Base-by-base conservation (phyloP, 2,888 invertebrate species). In the Chrysodeixis includens region DNA sequence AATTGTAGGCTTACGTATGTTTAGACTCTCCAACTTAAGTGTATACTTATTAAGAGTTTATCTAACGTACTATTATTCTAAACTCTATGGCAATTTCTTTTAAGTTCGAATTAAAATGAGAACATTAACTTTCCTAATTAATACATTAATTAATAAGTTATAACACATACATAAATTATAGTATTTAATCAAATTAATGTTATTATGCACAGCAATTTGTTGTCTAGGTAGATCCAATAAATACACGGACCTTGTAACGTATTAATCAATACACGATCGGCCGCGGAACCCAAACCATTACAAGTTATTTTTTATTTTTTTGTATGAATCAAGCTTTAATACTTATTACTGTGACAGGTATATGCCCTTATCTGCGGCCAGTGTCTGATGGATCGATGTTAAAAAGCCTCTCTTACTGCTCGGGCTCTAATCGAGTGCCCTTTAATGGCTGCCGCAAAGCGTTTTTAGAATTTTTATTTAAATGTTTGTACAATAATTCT, bases 341-440 rank as follows among this genome's bases (percentile, higher is more conserved):
- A 89, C 90, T 89, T 91, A 92, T 90, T 89, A 90, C 87, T 88
- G 89, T 91, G 92, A 91, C 93, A 91, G 91, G 89, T 86, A 89
- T 87, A 87, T 87, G 86, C 83, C 82, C 89, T 93, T 93, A 93
- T 92, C 93, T 86, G 85, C 76, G 76, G 75, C 83, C 88, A 83
- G 83, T 83, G 85, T 77, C 89, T 93, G 93, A 93, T 93, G 91
- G 92, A 93, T 93, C 91, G 92, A 88, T 90, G 89, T 88, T 90
- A 88, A 90, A 88, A 88, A 86, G 85, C 83, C 76, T 81, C 88
- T 90, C 88, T 88, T 88, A 84, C 88, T 90, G 88, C 85, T 87
- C 84, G 83, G 78, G 70, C 84, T 84, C 88, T 90, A 90, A 91
- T 90, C 91, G 88, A 86, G 80, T 80, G 82, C 83, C 83, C 86